Base-by-base conservation (phyloP, 2,888 invertebrate genomes). In the Epirrita christyi region DNA sequence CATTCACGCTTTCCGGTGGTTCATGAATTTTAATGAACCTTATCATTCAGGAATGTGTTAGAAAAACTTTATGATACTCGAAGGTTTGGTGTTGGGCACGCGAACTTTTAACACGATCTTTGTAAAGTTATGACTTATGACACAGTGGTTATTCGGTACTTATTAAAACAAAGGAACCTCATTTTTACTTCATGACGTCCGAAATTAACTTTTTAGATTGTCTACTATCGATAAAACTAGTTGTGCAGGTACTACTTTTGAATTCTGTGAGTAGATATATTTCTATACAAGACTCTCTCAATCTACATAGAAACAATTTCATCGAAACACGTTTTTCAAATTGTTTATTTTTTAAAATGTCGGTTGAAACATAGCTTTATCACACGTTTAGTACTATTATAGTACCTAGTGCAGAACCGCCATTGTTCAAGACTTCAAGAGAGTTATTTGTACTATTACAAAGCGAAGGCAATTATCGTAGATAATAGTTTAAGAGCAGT, bases 401-500 rank as follows among this genome's bases (percentile, higher is more conserved):
- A 21, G 45, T 59, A n/a, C n/a, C n/a, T n/a, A 50, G 47, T 55
- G 29, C 47, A 55, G 48, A 51, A 29, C 43, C 6, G 27, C 54
- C 54, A 67, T 67, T 67, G 67, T 67, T 65, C 55, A 38, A 43
- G 38, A 36, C 27, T 13, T 61, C 55, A 49, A 37, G 48, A 49
- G 14, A 38, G 48, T 73, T 72, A 75, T 76, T 80, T 76, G 68
- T 72, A 69, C 68, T 63, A 56, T 41, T 58, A 55, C 68, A 67
- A 65, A 67, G 70, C 66, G 59, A 53, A 63, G 59, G 68, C 75
- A 81, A 83, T 86, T 84, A 86, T 70, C 50, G 57, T 72, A 75
- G 69, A 81, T 86, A 81, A 76, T 81, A 66, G 78, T 80, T 75
- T 72, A 71, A 80, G 74, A 81, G 73, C 79, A 74, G 82, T 83